These are phyloP conservation scores for Melospiza melodia DNA, from an alignment of 2,113 vertebrate genomes.

Conservation along the genomic window DNA sequence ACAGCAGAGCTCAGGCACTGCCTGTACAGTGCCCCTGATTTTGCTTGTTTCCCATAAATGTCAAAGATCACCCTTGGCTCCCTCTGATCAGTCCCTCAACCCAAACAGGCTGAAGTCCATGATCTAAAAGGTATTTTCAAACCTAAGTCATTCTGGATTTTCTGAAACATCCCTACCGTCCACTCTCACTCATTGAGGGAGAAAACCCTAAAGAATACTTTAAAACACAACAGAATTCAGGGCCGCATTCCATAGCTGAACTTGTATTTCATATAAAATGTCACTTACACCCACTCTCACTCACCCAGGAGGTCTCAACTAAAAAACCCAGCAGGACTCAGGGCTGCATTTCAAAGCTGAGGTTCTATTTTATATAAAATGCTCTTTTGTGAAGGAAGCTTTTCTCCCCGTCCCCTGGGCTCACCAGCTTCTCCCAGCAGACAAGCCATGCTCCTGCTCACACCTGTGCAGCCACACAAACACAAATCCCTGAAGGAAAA, in stretches of 20 bases:
- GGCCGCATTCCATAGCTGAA: background rate
- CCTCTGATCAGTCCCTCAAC: background rate
- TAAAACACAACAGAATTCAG: background rate
- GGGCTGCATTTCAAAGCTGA: background rate
- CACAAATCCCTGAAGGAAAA: background rate
- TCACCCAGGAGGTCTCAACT: background rate
- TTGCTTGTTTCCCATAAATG: background rate
- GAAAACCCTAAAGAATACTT: background rate
- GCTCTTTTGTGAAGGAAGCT: background rate
- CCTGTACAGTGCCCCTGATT: background rate
- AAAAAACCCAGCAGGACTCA: background rate
- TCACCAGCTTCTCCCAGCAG: background rate
- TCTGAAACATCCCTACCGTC: background rate
- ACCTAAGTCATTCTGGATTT: background rate
- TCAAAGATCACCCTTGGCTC: background rate
- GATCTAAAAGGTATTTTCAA: background rate
- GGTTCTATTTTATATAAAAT: background rate
- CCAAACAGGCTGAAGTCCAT: background rate
- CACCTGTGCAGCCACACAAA: background rate
- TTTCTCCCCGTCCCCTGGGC: background rate
- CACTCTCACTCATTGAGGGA: background rate
- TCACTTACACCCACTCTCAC: background rate
- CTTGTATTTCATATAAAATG: background rate
- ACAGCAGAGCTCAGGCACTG: background rate
- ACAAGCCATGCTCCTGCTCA: background rate